Evolutionary conservation across 2,888 invertebrate genomes (phyloP), one percentile per base, ranked within the genome.

Genomic region (Calliopum simillimum): DNA sequence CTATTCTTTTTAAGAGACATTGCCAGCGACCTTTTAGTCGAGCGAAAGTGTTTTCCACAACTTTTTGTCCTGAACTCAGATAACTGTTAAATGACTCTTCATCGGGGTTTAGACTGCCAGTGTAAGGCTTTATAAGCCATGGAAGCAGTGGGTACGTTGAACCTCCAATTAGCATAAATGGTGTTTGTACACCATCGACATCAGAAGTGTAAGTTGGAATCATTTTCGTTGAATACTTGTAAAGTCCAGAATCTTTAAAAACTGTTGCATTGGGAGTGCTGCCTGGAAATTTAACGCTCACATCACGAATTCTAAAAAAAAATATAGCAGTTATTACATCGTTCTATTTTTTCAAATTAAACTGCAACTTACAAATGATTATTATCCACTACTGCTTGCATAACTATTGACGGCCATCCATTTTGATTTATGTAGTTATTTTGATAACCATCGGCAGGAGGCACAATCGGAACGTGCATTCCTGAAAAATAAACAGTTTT

Each of bases 341-440:
- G n/a, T n/a, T n/a, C n/a, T n/a, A n/a, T n/a, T n/a, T n/a, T n/a
- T n/a, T n/a, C n/a, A n/a, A n/a, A n/a, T n/a, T n/a, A n/a, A n/a
- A n/a, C n/a, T n/a, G n/a, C n/a, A n/a, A n/a, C 47, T 47, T 47
- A 47, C 47, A 47, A 47, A 16, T 47, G n/a, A n/a, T 3, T 47
- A 16, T 8, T 47, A 47, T 47, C 47, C 47, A 47, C 47, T n/a
- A 47, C 47, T 47, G 47, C 47, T 16, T 47, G 47, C 47, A 47
- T 47, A 13, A 47, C 47, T 5, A 47, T 47, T n/a, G 47, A 47
- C 13, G 47, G 47, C 47, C 47, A 47, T 13, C 47, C 47, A n/a
- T 47, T 47, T 47, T 16, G 47, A n/a, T 47, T 47, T n/a, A n/a
- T n/a, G n/a, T n/a, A 4, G 16, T n/a, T 4, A 47, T 47, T 16